Evolutionary conservation across 1,140 invertebrate genomes (phyloP), one percentile per base, ranked within the genome.

Genomic region (Aphidius gifuensis): DNA sequence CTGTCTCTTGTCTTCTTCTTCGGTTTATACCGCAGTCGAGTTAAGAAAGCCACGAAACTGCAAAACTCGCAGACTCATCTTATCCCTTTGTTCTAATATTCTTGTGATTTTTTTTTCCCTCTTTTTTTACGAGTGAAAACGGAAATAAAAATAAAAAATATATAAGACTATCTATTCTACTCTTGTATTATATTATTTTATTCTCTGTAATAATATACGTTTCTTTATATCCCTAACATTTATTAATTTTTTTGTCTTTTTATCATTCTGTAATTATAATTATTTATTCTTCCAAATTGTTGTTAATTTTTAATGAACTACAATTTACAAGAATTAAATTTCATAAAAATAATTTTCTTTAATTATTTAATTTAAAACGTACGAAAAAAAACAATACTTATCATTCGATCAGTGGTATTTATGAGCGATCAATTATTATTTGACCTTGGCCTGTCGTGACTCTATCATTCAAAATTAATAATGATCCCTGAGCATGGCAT

Each of bases 41-140:
- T 61, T 61, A 61, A 61, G 59, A 61, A 61, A 61, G 50, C 59
- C 59, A 61, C 59, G 59, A 61, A 61, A 61, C 59, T 61, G 59
- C 59, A 54, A 16, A 61, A 61, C 51, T 61, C 51, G 43, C 51
- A 46, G 21, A 54, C 59, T 54, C 42, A 39, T 56, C 43, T n/a
- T 54, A 43, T 61, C 59, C 50, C 42, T 45, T 60, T 53, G 38
- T 44, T 53, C 58, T 60, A 38, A 49, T 60, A 50, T 61, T 55
- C 50, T 23, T 54, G 40, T 32, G 11, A 16, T 45, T 44, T 50
- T 61, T 60, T 60, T 11, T 50, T 61, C 47, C n/a, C 38, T 39
- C 16, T 11, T 38, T 42, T 55, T 55, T 40, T 42, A 5, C 53
- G 23, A 32, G 23, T 32, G 23, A 32, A 32, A 32, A 32, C 23